phyloP scores from a whole-genome alignment of 1,140 invertebrate species.

The Plodia interpunctella region DNA sequence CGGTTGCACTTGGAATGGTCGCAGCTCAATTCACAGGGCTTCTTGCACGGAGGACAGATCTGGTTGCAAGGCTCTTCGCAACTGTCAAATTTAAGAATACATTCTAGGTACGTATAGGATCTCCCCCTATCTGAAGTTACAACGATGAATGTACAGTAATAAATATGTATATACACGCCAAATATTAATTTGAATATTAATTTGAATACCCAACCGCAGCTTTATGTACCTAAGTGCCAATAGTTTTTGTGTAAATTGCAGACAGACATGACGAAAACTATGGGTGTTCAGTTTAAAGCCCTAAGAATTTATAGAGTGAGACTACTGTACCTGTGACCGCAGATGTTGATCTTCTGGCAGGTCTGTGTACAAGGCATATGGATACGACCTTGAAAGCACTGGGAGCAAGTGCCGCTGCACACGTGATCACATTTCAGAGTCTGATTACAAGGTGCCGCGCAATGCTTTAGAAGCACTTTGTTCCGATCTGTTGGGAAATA shows the following conservation, averaged over 20 bases:
- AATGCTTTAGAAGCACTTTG: constrained; percentile 44
- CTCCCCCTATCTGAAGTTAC: no score
- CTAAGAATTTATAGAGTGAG: no score
- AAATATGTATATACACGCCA: no score
- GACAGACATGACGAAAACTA: no score
- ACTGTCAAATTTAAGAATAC: constrained; percentile 58
- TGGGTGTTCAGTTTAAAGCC: no score
- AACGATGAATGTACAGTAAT: no score
- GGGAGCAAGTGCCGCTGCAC: constrained; percentile 79
- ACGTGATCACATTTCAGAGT: constrained; percentile 78
- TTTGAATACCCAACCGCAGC: no score
- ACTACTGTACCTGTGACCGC: constrained; percentile 83
- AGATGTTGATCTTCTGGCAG: constrained; percentile 80
- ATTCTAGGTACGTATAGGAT: no score
- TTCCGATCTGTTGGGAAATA: background rate
- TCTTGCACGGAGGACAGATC: constrained; percentile 80
- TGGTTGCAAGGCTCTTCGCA: constrained; percentile 80
- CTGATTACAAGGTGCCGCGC: constrained; percentile 65
- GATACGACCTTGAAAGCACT: constrained; percentile 79
- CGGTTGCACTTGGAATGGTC: constrained; percentile 76
- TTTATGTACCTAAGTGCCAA: no score
- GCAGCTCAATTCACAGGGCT: constrained; percentile 79
- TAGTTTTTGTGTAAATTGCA: no score
- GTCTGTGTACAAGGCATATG: constrained; percentile 79
- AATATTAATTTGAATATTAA: no score